Percentiles rank a stretch among this genome's conserved stretches.
These are phyloP conservation scores for Myodes glareolus DNA, from an alignment of 2,113 vertebrate species.

Conservation along the genomic window DNA sequence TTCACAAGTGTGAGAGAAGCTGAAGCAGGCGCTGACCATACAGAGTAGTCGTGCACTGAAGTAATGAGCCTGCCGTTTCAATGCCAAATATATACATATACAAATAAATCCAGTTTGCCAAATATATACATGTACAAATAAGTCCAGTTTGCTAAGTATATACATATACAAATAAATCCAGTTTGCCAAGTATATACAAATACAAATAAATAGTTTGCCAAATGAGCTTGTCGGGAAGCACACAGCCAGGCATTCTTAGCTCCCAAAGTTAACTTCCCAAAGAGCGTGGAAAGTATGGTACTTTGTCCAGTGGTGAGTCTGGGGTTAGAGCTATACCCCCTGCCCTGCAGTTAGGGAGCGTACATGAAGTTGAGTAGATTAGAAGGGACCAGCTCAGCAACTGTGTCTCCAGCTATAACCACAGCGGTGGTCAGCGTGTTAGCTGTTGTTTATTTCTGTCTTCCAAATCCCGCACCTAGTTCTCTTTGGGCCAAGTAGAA, in stretches of 20 bases:
- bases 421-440: not conserved
- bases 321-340: not conserved
- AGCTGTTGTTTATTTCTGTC: not conserved
- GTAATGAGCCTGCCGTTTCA: not conserved
- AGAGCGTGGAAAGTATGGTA: not conserved
- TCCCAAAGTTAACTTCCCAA: not conserved
- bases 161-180: no score
- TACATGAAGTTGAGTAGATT: not conserved
- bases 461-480: not conserved
- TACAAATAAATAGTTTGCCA: no score
- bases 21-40: not conserved
- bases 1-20: not conserved
- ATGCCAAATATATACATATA: no score
- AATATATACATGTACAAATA: not conserved
- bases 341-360: not conserved
- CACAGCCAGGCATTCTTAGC: not conserved
- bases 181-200: no score
- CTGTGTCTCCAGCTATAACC: not conserved
- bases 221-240: not conserved
- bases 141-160: no score
- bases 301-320: not conserved
- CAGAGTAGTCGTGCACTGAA: not conserved
- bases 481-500: not conserved
- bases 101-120: no score
- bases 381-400: not conserved